Conservation (phyloP, 2,113 vertebrate genomes). For the Cettia cetti region DNA sequence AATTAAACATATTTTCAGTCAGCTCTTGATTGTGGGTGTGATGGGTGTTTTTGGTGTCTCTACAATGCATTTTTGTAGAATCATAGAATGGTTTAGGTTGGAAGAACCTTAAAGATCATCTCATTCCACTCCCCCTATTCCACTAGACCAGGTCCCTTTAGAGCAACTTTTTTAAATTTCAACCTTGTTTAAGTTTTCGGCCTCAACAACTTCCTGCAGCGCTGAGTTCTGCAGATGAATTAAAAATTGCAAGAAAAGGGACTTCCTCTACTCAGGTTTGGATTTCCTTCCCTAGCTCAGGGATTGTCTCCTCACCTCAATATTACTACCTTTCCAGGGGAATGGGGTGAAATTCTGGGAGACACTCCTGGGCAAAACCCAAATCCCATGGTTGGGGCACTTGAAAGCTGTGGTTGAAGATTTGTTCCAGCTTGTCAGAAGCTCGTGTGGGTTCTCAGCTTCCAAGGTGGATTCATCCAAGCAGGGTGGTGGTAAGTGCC, state of each 20-base stretch:
- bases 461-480: neutral
- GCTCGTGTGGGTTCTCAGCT: accelerated
- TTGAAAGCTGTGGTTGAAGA: neutral
- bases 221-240: neutral
- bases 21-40: neutral
- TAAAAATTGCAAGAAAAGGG: neutral
- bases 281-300: neutral
- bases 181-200: neutral
- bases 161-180: neutral
- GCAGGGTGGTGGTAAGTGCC: accelerated
- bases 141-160: neutral
- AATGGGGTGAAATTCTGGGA: neutral
- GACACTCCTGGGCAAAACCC: neutral
- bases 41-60: neutral
- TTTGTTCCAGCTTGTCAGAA: neutral
- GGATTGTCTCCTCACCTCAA: accelerated
- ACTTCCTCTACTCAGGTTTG: neutral
- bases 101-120: neutral
- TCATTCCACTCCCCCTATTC: neutral
- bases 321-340: neutral
- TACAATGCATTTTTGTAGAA: accelerated
- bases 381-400: neutral
- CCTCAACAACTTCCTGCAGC: neutral
- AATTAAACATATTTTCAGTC: neutral
- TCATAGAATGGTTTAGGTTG: neutral